A percentile compares a stretch with the other conserved stretches of the same genome.
These are phyloP conservation scores for Neolamprologus caudopunctatus DNA, from an alignment of 2,113 vertebrate genomes.

Conservation along the genomic window DNA sequence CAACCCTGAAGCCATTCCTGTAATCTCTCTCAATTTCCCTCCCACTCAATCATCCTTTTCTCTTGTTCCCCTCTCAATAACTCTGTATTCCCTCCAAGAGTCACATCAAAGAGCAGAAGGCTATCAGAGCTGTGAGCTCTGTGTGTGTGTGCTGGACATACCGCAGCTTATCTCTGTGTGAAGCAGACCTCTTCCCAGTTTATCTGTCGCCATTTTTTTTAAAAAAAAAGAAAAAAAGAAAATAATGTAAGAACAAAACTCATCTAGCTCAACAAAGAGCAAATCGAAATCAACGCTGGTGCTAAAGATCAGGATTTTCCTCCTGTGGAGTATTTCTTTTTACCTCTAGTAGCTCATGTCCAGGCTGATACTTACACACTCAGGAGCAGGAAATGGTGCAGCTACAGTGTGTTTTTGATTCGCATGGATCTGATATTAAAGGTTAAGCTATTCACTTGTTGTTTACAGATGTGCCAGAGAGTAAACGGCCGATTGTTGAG, in stretches of 20 bases:
- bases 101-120: constrained; percentile 34
- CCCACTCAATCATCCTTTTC: constrained; percentile 31
- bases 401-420: neutral
- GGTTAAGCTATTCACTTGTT: neutral
- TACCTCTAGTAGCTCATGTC: neutral
- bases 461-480: neutral
- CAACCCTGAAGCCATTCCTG: constrained; percentile 37
- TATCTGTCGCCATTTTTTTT: neutral
- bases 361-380: neutral
- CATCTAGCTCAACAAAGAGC: neutral
- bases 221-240: neutral
- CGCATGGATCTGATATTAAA: neutral
- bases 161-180: constrained; percentile 26
- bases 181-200: constrained; percentile 30
- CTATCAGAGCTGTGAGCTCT: constrained; percentile 17
- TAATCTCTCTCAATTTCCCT: constrained; percentile 28
- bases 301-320: neutral
- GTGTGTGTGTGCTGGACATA: constrained; percentile 14
- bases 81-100: constrained; percentile 34
- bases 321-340: neutral
- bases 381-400: neutral
- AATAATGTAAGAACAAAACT: neutral
- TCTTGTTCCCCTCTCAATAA: constrained; percentile 19
- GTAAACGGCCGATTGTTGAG: neutral
- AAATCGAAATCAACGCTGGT: neutral